A percentile compares a stretch with the other conserved stretches of the same genome.
These are phyloP conservation scores for Ellobium chinense DNA, from an alignment of 2,888 invertebrate species.

Conservation along the genomic window DNA sequence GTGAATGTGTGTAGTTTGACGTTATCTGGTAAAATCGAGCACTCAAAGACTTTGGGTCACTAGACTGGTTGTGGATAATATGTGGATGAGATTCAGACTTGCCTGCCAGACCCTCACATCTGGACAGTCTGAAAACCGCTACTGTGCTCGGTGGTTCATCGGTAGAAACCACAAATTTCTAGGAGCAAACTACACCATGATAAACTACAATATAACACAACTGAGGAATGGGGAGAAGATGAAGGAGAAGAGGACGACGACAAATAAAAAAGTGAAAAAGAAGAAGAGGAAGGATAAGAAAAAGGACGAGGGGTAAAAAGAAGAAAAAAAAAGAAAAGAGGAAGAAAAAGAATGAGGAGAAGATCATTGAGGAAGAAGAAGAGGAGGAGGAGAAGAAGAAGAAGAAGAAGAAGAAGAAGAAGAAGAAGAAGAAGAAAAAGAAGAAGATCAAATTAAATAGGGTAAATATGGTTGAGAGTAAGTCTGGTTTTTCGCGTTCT, in stretches of 20 bases:
- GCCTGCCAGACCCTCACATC: too few species aligned
- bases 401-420: neutral
- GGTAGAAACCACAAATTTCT: too few species aligned
- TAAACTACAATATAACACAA: too few species aligned
- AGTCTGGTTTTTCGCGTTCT: too few species aligned
- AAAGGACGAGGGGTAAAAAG: neutral
- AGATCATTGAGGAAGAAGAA: neutral
- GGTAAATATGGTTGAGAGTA: neutral
- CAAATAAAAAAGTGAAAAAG: neutral
- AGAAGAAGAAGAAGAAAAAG: neutral
- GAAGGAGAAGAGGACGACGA: neutral
- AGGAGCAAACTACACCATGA: too few species aligned
- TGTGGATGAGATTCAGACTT: too few species aligned
- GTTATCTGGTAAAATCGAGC: too few species aligned
- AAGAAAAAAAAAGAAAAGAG: neutral
- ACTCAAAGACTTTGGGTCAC: too few species aligned
- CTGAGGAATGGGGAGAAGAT: neutral
- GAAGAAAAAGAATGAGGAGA: neutral
- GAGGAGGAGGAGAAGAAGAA: neutral
- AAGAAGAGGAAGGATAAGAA: neutral
- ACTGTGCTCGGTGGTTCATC: too few species aligned
- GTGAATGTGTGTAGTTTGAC: too few species aligned
- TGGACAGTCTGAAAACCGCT: too few species aligned
- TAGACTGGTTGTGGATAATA: too few species aligned
- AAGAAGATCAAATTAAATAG: neutral